Conservation (phyloP, 2,113 vertebrate genomes). For the Lampris megalopsis region DNA sequence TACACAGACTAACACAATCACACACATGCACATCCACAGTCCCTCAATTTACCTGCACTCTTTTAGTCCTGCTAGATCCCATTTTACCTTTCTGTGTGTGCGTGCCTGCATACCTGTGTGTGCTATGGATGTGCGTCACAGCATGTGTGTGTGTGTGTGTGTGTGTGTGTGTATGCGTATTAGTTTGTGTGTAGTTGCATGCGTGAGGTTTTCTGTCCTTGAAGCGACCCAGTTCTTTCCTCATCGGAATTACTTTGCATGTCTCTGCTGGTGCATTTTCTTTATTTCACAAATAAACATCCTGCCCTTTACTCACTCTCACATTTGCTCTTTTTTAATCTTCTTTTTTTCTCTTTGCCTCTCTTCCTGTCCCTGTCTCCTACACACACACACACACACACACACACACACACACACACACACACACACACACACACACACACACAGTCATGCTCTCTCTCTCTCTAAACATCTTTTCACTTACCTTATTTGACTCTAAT, state of each 20-base stretch:
- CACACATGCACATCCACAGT: slow-evolving; percentile 4
- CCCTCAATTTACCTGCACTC: slow-evolving; percentile 37
- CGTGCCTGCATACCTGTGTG: slow-evolving; percentile 7
- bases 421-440: background rate
- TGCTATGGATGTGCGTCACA: background rate
- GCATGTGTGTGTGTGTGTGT: background rate
- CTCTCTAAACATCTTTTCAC: background rate
- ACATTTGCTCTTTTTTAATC: slow-evolving; percentile 4
- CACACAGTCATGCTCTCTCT: background rate
- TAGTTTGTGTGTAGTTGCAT: slow-evolving; percentile 1
- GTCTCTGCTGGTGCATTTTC: slow-evolving; percentile 43
- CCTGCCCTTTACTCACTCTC: slow-evolving; percentile 53
- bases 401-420: slow-evolving; percentile 1
- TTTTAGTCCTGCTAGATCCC: slow-evolving; percentile 37
- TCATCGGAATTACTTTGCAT: slow-evolving; percentile 17
- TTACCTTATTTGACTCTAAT: slow-evolving; percentile 68
- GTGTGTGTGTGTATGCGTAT: slow-evolving; percentile 20
- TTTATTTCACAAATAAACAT: slow-evolving; percentile 54
- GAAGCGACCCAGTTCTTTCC: slow-evolving; percentile 66
- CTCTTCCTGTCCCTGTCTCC: background rate
- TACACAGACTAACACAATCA: slow-evolving; percentile 1
- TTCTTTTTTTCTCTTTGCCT: background rate
- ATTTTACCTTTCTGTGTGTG: background rate
- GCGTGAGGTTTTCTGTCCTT: slow-evolving; percentile 48
- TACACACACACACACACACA: background rate